Percentiles rank a stretch among this genome's conserved stretches.
Conservation (phyloP, 2,888 invertebrate genomes). For the Andricus quercusramuli region DNA sequence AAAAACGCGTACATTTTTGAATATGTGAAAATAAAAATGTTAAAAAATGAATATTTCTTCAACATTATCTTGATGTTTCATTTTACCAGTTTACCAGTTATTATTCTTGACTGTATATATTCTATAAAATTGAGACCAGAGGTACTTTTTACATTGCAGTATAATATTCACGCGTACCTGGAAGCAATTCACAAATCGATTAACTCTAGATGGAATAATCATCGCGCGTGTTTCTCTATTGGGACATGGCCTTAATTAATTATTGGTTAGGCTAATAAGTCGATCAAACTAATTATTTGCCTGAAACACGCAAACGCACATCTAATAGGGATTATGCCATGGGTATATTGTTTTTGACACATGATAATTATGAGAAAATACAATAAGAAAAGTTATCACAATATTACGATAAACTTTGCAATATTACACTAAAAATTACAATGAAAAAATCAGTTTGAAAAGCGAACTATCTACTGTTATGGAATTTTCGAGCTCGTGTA, state of each 20-base stretch:
- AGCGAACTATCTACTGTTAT: too few relatives aligned
- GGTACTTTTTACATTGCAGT: not conserved
- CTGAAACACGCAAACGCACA: not conserved
- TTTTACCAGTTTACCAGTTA: not conserved
- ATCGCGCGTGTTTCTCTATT: not conserved
- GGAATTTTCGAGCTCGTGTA: too few relatives aligned
- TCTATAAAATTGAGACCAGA: too few relatives aligned
- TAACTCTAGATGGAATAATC: not conserved
- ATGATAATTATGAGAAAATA: too few relatives aligned
- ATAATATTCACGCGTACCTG: not conserved
- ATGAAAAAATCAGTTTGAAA: too few relatives aligned
- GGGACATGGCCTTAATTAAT: conserved; percentile 15
- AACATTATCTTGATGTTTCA: too few relatives aligned
- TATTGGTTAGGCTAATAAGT: conserved; percentile 1
- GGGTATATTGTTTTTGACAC: not conserved
- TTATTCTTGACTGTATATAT: not conserved
- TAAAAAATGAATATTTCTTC: too few relatives aligned
- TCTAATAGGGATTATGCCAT: not conserved
- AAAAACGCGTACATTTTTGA: too few relatives aligned
- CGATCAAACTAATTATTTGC: conserved; percentile 6
- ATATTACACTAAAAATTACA: too few relatives aligned
- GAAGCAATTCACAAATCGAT: not conserved
- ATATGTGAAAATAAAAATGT: too few relatives aligned
- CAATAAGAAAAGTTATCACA: too few relatives aligned
- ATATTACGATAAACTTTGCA: too few relatives aligned